Conservation (phyloP, 2,888 invertebrate genomes). For the Gari tellinella region DNA sequence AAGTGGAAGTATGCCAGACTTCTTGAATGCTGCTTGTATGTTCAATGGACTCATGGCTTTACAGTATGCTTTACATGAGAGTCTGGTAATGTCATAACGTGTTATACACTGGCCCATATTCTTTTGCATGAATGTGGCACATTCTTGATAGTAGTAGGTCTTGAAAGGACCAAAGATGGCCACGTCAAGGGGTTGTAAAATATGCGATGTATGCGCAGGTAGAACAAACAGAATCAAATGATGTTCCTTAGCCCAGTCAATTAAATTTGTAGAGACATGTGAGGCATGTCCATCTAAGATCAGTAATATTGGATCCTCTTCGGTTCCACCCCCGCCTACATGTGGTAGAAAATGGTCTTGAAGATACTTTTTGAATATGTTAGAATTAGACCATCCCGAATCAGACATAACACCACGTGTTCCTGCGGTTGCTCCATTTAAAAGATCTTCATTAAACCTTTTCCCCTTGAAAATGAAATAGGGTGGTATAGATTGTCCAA, state of each 20-base stretch:
- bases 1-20: slow-evolving; percentile 34
- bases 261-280: slow-evolving; percentile 5
- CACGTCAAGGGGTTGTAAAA: slow-evolving; percentile 37
- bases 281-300: slow-evolving; percentile 35
- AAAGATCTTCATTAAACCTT: slow-evolving; percentile 8
- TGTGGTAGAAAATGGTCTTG: slow-evolving; percentile 19
- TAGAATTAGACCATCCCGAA: slow-evolving; percentile 24
- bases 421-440: slow-evolving; percentile 16
- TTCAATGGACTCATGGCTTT: slow-evolving; percentile 28
- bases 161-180: slow-evolving; percentile 34
- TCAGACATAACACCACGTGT: slow-evolving; percentile 13
- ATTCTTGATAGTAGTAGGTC: too few relatives aligned
- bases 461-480: slow-evolving; percentile 37
- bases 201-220: slow-evolving; percentile 21
- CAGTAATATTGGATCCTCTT: slow-evolving; percentile 9
- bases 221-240: slow-evolving; percentile 29
- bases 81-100: slow-evolving; percentile 24
- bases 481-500: slow-evolving; percentile 25
- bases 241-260: slow-evolving; percentile 8
- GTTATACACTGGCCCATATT: slow-evolving; percentile 79
- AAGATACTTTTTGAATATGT: slow-evolving; percentile 24
- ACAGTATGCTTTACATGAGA: slow-evolving; percentile 44
- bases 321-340: neutral
- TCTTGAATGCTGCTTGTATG: slow-evolving; percentile 37
- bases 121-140: too few relatives aligned